Evolutionary conservation across 2,113 vertebrate genomes (phyloP).

Genomic region (Nothoprocta perdicaria): DNA sequence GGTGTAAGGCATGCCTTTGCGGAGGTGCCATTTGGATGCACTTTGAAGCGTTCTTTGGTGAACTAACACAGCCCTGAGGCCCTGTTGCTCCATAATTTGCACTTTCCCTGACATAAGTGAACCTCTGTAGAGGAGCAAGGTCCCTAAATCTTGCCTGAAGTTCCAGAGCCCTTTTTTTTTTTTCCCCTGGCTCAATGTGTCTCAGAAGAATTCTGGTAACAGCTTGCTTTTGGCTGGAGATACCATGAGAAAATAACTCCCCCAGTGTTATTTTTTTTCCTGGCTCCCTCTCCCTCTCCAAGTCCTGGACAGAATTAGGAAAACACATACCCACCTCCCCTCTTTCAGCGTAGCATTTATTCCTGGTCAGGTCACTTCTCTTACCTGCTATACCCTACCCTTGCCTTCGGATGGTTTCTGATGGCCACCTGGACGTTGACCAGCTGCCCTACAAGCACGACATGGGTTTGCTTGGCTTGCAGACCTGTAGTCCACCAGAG

Average conservation of each 20-base stretch:
- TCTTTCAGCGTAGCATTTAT: background rate
- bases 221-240: conserved; percentile 64
- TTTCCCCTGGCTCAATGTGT: conserved; percentile 45
- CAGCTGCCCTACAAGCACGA: background rate
- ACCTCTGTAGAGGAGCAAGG: background rate
- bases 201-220: conserved; percentile 71
- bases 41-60: background rate
- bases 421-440: background rate
- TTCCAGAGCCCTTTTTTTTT: background rate
- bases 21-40: background rate
- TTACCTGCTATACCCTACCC: background rate
- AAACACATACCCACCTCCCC: conserved; percentile 28
- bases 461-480: background rate
- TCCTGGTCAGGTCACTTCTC: background rate
- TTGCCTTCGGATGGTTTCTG: background rate
- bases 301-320: conserved; percentile 51
- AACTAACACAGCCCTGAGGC: background rate
- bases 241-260: conserved; percentile 69
- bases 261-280: conserved; percentile 23
- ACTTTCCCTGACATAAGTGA: background rate
- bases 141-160: conserved; percentile 22
- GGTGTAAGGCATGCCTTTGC: background rate
- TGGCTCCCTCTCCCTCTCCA: background rate
- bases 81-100: background rate
- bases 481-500: fast-evolving